phyloP scores from a whole-genome alignment of 2,888 invertebrate genomes.

The Trachelus stipa region DNA sequence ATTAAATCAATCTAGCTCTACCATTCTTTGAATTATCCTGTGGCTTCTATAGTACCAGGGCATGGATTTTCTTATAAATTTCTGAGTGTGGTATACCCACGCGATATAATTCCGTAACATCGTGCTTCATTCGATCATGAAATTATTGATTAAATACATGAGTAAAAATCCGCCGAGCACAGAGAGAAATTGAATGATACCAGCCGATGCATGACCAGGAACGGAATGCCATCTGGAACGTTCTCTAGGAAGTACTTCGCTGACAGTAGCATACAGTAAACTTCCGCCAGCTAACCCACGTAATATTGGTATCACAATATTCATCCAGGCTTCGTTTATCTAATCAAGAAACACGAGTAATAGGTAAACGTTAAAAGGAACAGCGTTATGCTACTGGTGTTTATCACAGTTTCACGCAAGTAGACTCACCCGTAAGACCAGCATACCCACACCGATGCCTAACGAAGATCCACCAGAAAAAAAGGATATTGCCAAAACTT shows the following conservation, averaged over 20 bases:
- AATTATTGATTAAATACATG: constrained; percentile 75
- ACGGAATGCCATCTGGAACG: constrained; percentile 76
- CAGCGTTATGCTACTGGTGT: not conserved
- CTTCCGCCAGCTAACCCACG: constrained; percentile 82
- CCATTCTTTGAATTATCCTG: not conserved
- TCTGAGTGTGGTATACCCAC: not conserved
- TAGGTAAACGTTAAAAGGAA: not conserved
- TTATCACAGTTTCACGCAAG: no score
- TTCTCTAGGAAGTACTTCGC: constrained; percentile 82
- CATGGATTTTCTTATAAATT: not conserved
- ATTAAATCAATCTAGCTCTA: not conserved
- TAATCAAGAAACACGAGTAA: not conserved
- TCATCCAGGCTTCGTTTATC: constrained; percentile 33
- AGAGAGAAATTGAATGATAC: constrained; percentile 74
- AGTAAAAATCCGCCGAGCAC: constrained; percentile 73
- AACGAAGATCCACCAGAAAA: constrained; percentile 78
- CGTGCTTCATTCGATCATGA: constrained; percentile 67
- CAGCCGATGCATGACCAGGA: constrained; percentile 69
- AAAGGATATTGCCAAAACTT: constrained; percentile 72
- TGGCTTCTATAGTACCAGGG: not conserved
- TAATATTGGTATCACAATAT: constrained; percentile 36
- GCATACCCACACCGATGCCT: constrained; percentile 77
- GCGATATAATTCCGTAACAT: not conserved
- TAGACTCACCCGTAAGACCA: constrained; percentile 72
- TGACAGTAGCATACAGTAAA: constrained; percentile 80